Conservation (phyloP, 2,797 vertebrate genomes). For the Sorex maritimensis region DNA sequence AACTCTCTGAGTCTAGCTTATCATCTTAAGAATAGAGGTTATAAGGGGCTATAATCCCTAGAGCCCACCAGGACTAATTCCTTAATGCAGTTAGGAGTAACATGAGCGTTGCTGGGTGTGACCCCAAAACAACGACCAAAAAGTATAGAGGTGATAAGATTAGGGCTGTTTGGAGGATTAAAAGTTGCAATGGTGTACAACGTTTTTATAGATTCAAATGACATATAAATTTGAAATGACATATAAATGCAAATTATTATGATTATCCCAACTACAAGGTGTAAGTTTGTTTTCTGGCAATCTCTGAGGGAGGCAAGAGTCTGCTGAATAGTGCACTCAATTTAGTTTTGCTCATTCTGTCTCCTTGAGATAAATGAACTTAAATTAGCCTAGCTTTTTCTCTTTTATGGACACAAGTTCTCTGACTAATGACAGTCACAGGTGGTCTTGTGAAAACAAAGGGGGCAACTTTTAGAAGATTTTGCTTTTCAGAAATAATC, state of each 20-base stretch:
- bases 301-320: background rate
- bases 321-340: background rate
- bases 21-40: background rate
- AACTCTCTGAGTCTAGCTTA: constrained; percentile 16
- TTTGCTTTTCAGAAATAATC: constrained; percentile 45
- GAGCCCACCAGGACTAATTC: no score
- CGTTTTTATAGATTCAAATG: constrained; percentile 2
- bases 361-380: background rate
- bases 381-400: background rate
- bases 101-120: no score
- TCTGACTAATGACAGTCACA: background rate
- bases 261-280: background rate
- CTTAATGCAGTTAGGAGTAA: no score
- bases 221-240: background rate
- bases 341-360: background rate
- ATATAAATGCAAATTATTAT: background rate
- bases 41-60: no score
- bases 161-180: background rate
- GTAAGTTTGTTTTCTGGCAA: background rate
- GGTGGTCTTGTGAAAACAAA: background rate
- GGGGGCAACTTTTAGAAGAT: constrained; percentile 19
- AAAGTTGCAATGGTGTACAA: background rate
- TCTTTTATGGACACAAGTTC: background rate
- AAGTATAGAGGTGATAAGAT: background rate
- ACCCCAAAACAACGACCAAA: no score